Evolutionary conservation across 2,797 vertebrate genomes (phyloP), one percentile per base, ranked within the genome.

Genomic region (Rhincodon typus): DNA sequence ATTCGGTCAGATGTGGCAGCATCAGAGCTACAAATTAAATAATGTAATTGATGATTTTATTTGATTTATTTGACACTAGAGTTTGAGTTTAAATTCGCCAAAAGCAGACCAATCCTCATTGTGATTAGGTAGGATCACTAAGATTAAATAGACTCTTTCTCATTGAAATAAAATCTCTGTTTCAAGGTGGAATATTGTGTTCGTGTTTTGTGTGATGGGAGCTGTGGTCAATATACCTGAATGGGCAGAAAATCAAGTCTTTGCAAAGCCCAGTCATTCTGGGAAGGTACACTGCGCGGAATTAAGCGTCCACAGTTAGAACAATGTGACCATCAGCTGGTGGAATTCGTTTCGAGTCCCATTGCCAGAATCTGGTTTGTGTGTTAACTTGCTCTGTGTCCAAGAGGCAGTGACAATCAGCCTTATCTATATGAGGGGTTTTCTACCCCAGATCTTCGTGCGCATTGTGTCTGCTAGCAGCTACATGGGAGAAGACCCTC

Each of bases 111-210:
- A 97, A 96, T 96, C 97, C 96, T 96, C 96, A 96, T 97, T 97
- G 97, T 98, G 97, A 97, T 97, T 97, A 96, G 96, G 96, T 96
- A 96, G 96, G 96, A 94, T 97, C 25, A 1, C 8, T 25, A 42
- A 17, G 27, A 96, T 97, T 97, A 97, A 96, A 97, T 96, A 97
- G 96, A 96, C 96, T 97, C 98, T 98, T 98, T 98, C 98, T 98
- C 98, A 98, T 98, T 94, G 98, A 97, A 99, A 98, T 98, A 98
- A 98, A 98, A 97, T 97, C 97, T 62, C 96, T 96, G 97, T 98
- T 98, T 98, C 97, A 98, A 98, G 97, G 30, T 42, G 96, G 96
- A 96, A 96, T 94, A 46, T 38, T 96, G 8, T 96, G 97, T 66
- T 96, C 34, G 3, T 2, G 57, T 2, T 1, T 38, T 93, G 5